Percentiles rank a stretch among this genome's conserved stretches.
These are phyloP conservation scores for Ochlodes sylvanus DNA, from an alignment of 2,888 invertebrate species.

Conservation along the genomic window DNA sequence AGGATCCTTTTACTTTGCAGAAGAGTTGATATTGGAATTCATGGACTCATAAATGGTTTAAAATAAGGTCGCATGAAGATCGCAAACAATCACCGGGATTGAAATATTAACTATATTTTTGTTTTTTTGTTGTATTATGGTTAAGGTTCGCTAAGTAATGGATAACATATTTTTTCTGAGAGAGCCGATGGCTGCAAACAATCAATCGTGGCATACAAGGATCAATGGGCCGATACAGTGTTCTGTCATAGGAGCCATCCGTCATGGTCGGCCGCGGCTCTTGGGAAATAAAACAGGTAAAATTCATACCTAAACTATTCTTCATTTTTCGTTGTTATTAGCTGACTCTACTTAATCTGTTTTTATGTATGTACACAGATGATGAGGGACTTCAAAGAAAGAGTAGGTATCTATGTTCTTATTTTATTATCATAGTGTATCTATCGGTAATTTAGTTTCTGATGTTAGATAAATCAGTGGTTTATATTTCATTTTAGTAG, in stretches of 20 bases:
- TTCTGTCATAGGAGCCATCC: slow-evolving; percentile 66
- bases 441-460: too few relatives aligned
- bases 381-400: not conserved
- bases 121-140: not conserved
- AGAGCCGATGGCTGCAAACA: slow-evolving; percentile 42
- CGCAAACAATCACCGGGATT: not conserved
- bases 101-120: not conserved
- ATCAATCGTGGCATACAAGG: slow-evolving; percentile 38
- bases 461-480: too few relatives aligned
- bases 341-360: not conserved
- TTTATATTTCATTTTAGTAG: too few relatives aligned
- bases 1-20: too few relatives aligned
- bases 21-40: too few relatives aligned
- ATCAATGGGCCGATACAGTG: slow-evolving; percentile 51
- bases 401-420: not conserved
- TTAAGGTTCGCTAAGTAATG: slow-evolving; percentile 29
- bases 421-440: not conserved
- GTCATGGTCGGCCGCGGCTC: slow-evolving; percentile 57
- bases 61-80: not conserved
- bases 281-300: slow-evolving; percentile 43
- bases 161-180: slow-evolving; percentile 35
- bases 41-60: too few relatives aligned
- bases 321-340: slow-evolving; percentile 20
- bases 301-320: slow-evolving; percentile 30
- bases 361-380: not conserved